Evolutionary conservation across 2,888 invertebrate genomes (phyloP).

Genomic region (Bedellia somnulentella): DNA sequence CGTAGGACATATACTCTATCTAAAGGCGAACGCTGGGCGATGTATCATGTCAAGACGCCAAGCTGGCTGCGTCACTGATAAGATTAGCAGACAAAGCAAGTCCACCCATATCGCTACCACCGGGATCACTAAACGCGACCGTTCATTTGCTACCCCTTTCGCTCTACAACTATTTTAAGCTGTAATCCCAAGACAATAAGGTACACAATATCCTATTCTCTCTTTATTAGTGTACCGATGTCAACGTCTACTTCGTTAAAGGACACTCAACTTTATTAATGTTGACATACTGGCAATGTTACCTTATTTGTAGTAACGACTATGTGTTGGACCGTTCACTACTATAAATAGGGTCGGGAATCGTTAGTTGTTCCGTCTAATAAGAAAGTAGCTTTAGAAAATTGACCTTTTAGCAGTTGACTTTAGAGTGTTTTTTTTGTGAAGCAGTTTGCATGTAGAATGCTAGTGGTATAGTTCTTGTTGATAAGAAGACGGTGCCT

Average conservation of each 20-base stretch:
- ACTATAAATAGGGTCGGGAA: constrained; percentile 30
- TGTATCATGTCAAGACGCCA: constrained; percentile 51
- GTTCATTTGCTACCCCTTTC: constrained; percentile 43
- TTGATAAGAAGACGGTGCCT: constrained; percentile 51
- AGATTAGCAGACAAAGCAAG: constrained; percentile 60
- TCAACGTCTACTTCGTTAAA: constrained; percentile 57
- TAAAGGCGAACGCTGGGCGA: no score
- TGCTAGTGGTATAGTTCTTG: no score
- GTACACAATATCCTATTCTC: constrained; percentile 25
- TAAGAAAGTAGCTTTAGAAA: background rate
- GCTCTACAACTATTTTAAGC: constrained; percentile 17
- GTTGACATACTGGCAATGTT: constrained; percentile 55
- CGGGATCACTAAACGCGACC: constrained; percentile 47
- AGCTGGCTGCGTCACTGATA: constrained; percentile 44
- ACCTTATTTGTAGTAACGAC: constrained; percentile 40
- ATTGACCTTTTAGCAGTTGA: background rate
- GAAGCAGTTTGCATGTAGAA: no score
- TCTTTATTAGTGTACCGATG: constrained; percentile 44
- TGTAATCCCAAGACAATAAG: constrained; percentile 24
- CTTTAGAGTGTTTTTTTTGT: no score
- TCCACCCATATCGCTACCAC: constrained; percentile 56
- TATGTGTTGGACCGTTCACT: constrained; percentile 22
- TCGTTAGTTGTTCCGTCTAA: no score
- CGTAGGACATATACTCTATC: no score
- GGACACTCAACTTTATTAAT: constrained; percentile 60